Evolutionary conservation across 2,113 vertebrate genomes (phyloP).

Genomic region (Xiphorhynchus elegans): DNA sequence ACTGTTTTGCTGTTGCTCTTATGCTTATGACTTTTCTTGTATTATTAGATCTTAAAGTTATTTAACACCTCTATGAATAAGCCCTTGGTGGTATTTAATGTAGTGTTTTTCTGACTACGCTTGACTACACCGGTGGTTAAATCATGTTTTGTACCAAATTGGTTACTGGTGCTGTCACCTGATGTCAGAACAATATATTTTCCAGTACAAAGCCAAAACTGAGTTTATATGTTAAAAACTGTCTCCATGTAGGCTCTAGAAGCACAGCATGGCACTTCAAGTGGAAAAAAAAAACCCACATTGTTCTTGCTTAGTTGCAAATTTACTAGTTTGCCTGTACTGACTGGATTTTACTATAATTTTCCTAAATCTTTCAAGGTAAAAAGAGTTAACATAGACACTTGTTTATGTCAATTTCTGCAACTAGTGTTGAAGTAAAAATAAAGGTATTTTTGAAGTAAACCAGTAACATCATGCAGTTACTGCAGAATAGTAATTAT

Average conservation of each 20-base stretch:
- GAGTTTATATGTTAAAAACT: neutral
- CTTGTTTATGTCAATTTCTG: neutral
- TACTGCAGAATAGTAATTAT: neutral
- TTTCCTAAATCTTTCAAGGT: neutral
- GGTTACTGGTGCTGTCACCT: neutral
- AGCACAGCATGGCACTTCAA: rapidly evolving
- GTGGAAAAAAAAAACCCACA: neutral
- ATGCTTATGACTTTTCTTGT: neutral
- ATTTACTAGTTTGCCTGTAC: neutral
- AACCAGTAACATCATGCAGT: neutral
- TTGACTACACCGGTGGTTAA: neutral
- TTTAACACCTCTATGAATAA: neutral
- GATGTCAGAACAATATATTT: neutral
- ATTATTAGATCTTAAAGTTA: neutral
- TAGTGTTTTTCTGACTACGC: neutral
- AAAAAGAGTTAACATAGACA: neutral
- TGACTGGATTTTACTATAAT: neutral
- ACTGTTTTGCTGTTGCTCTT: neutral
- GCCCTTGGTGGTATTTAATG: neutral
- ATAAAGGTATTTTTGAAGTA: neutral
- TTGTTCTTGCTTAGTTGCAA: neutral
- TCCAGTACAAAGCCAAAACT: neutral
- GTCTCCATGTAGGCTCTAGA: neutral
- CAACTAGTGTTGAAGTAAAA: neutral
- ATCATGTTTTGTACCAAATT: neutral